These are phyloP conservation scores for Nomada ferruginata DNA, from an alignment of 2,888 invertebrate species.

Conservation along the genomic window DNA sequence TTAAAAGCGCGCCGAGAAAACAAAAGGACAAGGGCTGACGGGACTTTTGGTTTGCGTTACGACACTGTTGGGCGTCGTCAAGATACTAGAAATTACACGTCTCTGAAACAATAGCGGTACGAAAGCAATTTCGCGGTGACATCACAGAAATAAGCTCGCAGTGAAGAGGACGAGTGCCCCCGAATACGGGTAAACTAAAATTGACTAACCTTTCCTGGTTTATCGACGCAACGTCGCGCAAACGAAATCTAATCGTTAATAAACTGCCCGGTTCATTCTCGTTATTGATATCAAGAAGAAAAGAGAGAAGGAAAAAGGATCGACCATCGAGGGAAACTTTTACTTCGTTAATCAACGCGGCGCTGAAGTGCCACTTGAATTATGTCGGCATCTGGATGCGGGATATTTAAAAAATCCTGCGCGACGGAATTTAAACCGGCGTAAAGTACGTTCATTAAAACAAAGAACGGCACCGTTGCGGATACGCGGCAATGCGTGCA, in stretches of 20 bases:
- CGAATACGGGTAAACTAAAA: slow-evolving; percentile 5
- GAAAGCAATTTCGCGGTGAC: slow-evolving; percentile 55
- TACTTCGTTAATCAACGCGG: slow-evolving; percentile 48
- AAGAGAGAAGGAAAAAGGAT: not conserved
- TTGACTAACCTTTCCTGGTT: not conserved
- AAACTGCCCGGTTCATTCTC: no score
- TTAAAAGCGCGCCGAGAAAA: slow-evolving; percentile 59
- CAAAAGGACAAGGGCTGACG: slow-evolving; percentile 50
- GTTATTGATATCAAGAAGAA: not conserved
- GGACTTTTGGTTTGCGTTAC: slow-evolving; percentile 56
- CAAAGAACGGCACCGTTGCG: slow-evolving; percentile 59
- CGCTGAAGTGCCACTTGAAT: slow-evolving; percentile 49
- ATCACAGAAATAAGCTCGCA: slow-evolving; percentile 43
- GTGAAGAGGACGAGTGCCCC: not conserved
- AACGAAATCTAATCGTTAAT: no score
- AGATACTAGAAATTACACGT: slow-evolving; percentile 60
- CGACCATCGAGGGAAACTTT: slow-evolving; percentile 16
- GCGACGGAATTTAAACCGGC: slow-evolving; percentile 57
- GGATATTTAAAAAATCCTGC: slow-evolving; percentile 62
- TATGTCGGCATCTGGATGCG: slow-evolving; percentile 33
- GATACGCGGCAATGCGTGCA: slow-evolving; percentile 61
- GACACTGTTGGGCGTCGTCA: slow-evolving; percentile 52
- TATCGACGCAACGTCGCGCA: no score
- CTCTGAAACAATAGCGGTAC: slow-evolving; percentile 53
- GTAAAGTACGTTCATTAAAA: slow-evolving; percentile 65